phyloP scores from a whole-genome alignment of 2,797 vertebrate genomes.

The Gymnothorax reevesii region DNA sequence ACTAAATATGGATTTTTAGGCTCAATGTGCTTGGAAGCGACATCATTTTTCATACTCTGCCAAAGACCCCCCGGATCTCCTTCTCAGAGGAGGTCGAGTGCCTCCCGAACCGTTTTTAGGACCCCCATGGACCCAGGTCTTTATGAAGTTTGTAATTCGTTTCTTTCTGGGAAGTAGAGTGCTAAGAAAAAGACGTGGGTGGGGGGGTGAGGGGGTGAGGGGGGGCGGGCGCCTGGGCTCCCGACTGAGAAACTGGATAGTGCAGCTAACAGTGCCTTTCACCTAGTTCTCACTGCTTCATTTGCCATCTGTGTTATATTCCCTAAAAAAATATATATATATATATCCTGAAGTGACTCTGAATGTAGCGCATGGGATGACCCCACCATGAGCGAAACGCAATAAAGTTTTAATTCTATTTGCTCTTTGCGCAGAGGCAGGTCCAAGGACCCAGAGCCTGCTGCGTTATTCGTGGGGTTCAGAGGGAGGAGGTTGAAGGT shows the following conservation, averaged over 20 bases:
- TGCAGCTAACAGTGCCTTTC: constrained; percentile 38
- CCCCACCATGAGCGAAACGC: constrained; percentile 35
- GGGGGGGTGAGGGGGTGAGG: not conserved
- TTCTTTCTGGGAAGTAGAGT: constrained; percentile 4
- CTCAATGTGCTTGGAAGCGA: not conserved
- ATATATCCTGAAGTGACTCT: constrained; percentile 35
- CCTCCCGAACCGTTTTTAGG: not conserved
- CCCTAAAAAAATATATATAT: constrained; percentile 45
- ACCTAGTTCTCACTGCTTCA: constrained; percentile 63
- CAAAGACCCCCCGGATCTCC: not conserved
- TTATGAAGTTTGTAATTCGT: not conserved
- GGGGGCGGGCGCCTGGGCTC: not conserved
- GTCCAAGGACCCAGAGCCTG: constrained; percentile 30
- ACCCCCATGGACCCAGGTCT: not conserved
- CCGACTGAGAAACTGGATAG: not conserved
- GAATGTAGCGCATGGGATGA: constrained; percentile 35
- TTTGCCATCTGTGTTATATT: constrained; percentile 74
- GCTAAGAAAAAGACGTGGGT: not conserved
- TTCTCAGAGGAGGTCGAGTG: not conserved
- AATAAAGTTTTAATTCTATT: constrained; percentile 39
- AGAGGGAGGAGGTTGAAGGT: not conserved
- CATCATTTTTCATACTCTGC: not conserved
- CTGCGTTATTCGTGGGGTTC: not conserved
- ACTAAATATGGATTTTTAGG: not conserved
- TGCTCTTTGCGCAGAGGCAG: constrained; percentile 32